Percentiles rank a stretch among this genome's conserved stretches.
These are phyloP conservation scores for Sarcophaga carnaria DNA, from an alignment of 2,888 invertebrate genomes.

Conservation along the genomic window DNA sequence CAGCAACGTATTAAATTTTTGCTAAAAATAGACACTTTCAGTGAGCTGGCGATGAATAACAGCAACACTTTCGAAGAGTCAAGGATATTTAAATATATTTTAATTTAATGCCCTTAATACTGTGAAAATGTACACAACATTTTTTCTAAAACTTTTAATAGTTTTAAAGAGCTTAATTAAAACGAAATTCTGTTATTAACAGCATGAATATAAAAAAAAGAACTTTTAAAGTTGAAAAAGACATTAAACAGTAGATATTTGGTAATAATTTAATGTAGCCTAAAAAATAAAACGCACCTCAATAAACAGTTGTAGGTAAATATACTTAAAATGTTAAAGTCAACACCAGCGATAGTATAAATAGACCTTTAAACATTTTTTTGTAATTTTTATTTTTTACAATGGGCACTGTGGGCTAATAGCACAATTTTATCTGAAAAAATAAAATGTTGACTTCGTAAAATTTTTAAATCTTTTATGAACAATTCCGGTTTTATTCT, in stretches of 20 bases:
- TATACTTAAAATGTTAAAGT: neutral
- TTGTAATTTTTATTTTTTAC: too few relatives aligned
- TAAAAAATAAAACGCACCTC: conserved; percentile 23
- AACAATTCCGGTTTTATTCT: too few relatives aligned
- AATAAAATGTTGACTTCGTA: too few relatives aligned
- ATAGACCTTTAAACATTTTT: too few relatives aligned
- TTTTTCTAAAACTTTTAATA: neutral
- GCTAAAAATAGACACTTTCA: neutral
- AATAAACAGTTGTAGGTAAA: conserved; percentile 32
- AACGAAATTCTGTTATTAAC: neutral
- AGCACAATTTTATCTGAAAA: too few relatives aligned
- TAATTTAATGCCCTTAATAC: neutral
- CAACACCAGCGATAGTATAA: neutral
- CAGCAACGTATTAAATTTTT: neutral
- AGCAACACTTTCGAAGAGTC: neutral
- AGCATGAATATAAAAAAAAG: too few relatives aligned
- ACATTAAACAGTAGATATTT: neutral
- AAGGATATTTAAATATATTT: neutral
- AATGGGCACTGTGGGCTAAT: too few relatives aligned
- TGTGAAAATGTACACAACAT: too few relatives aligned
- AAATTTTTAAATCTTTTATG: too few relatives aligned
- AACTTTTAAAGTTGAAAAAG: too few relatives aligned
- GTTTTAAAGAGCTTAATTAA: neutral
- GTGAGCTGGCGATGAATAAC: neutral
- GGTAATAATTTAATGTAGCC: neutral